These are phyloP conservation scores for Sinhomidia bicolor DNA, from an alignment of 2,888 invertebrate species.

Conservation along the genomic window DNA sequence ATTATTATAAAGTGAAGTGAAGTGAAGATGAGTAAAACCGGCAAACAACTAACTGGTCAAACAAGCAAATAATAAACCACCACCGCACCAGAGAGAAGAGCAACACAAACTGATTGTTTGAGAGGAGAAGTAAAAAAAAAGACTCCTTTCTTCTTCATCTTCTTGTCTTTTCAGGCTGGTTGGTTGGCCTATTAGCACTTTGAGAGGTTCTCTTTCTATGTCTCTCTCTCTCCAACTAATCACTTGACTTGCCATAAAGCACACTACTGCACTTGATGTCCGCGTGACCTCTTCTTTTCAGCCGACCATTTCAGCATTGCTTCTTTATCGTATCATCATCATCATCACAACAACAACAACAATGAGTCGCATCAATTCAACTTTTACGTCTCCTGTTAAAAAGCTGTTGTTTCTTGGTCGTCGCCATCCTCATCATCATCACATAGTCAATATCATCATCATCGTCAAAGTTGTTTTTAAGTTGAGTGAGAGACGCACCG, in stretches of 20 bases:
- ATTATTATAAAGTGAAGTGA: not conserved
- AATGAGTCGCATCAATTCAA: not conserved
- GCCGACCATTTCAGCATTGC: not conserved
- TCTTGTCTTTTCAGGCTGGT: constrained; percentile 11
- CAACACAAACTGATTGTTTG: constrained; percentile 37
- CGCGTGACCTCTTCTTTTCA: constrained; percentile 55
- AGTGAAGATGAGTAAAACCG: constrained; percentile 25
- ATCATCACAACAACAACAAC: constrained; percentile 7
- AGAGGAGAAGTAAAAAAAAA: not conserved
- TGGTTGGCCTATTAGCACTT: constrained; percentile 47
- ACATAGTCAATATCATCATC: not conserved
- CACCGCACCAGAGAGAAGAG: constrained; percentile 1
- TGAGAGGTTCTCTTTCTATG: constrained; percentile 30
- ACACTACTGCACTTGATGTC: constrained; percentile 56
- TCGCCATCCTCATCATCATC: not conserved
- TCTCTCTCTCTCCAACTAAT: constrained; percentile 35
- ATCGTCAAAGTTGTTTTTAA: constrained; percentile 14
- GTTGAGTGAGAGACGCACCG: not conserved
- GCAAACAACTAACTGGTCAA: constrained; percentile 33
- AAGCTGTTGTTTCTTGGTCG: constrained; percentile 4
- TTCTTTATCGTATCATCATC: no score
- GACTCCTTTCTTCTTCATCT: not conserved
- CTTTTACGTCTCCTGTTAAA: not conserved
- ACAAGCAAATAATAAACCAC: constrained; percentile 17
- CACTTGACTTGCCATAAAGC: constrained; percentile 48